Percentiles rank a stretch among this genome's conserved stretches.
Evolutionary conservation across 2,888 invertebrate species (phyloP).

Genomic region (Mimas tiliae): DNA sequence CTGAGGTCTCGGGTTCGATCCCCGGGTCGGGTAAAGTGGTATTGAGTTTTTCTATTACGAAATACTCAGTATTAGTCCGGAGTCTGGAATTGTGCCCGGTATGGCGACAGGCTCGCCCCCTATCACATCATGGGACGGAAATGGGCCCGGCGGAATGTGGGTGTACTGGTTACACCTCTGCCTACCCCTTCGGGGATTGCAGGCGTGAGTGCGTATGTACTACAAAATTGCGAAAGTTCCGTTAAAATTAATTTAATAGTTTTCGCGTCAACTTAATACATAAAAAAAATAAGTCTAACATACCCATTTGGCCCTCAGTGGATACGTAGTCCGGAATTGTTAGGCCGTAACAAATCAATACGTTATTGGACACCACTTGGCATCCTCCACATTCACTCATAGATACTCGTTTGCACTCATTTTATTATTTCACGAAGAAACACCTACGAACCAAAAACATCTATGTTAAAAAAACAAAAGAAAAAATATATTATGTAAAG

Average conservation of each 20-base stretch:
- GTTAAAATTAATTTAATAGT: background rate
- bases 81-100: no score
- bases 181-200: no score
- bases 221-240: no score
- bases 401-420: slow-evolving; percentile 54
- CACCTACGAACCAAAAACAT: slow-evolving; percentile 28
- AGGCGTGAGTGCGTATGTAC: no score
- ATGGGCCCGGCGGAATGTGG: no score
- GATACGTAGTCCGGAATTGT: slow-evolving; percentile 75
- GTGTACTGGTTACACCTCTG: no score
- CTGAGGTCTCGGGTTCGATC: no score
- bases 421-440: slow-evolving; percentile 42
- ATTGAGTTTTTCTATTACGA: no score
- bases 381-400: slow-evolving; percentile 45
- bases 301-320: slow-evolving; percentile 78
- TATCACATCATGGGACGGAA: no score
- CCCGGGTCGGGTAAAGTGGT: no score
- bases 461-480: slow-evolving; percentile 58
- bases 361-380: slow-evolving; percentile 55
- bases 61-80: no score
- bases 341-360: slow-evolving; percentile 52
- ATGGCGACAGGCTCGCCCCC: no score
- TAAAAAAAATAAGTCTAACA: slow-evolving; percentile 44
- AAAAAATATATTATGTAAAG: slow-evolving; percentile 31
- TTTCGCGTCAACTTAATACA: background rate